Conservation (phyloP, 2,113 vertebrate species). For the Odontophorus gujanensis region DNA sequence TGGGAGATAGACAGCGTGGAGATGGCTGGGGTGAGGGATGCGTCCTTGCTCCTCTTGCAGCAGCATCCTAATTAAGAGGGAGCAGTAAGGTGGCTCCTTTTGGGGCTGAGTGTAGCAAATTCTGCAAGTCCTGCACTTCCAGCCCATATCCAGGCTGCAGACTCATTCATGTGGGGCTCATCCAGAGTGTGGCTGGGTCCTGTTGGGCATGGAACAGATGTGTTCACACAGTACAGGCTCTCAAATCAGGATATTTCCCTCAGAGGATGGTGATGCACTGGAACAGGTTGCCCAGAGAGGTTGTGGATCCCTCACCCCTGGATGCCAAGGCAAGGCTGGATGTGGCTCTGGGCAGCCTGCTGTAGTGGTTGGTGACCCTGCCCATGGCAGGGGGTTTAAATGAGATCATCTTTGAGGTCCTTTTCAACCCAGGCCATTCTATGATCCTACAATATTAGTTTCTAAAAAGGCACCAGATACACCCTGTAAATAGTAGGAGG, state of each 20-base stretch:
- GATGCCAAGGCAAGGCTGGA: too few species aligned
- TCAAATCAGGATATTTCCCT: not conserved
- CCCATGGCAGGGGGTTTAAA: too few species aligned
- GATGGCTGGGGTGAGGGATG: conserved; percentile 10
- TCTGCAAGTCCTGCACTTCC: not conserved
- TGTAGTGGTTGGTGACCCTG: too few species aligned
- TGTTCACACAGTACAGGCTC: not conserved
- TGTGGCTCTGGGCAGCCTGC: too few species aligned
- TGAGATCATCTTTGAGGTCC: too few species aligned
- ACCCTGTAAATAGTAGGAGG: not conserved
- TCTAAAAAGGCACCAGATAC: not conserved
- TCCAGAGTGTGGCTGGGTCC: not conserved
- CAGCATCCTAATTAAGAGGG: not conserved
- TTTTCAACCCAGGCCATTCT: too few species aligned
- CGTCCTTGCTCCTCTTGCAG: not conserved
- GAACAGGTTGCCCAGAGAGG: too few species aligned
- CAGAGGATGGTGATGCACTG: too few species aligned
- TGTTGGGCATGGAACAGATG: not conserved
- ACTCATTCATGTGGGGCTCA: not conserved
- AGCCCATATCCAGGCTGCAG: accelerated
- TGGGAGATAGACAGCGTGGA: conserved; percentile 43
- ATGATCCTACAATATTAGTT: not conserved
- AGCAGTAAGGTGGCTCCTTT: not conserved
- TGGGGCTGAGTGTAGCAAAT: not conserved
- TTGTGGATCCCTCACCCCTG: too few species aligned